phyloP scores from a whole-genome alignment of 2,888 invertebrate species.

The Aquatica leii region DNA sequence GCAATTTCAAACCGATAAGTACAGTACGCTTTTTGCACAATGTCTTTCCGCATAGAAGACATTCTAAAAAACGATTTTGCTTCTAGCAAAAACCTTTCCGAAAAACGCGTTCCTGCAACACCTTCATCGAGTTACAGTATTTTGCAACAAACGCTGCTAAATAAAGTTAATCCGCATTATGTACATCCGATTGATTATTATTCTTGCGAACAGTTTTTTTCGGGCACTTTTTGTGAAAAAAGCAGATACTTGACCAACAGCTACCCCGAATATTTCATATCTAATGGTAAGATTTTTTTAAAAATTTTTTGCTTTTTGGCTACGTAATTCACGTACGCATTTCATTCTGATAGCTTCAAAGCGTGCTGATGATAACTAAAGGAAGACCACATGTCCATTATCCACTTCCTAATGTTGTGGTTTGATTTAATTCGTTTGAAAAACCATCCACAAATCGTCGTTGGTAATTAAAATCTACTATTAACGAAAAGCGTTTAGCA shows the following conservation, averaged over 20 bases:
- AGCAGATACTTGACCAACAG: constrained; percentile 34
- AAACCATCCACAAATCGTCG: constrained; percentile 24
- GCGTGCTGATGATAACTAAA: constrained; percentile 27
- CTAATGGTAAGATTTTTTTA: constrained; percentile 40
- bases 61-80: constrained; percentile 47
- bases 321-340: neutral
- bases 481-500: neutral
- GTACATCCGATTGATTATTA: constrained; percentile 21
- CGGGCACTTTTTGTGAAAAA: constrained; percentile 36
- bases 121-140: constrained; percentile 36
- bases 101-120: too few species aligned
- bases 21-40: constrained; percentile 23
- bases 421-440: constrained; percentile 22
- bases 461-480: neutral
- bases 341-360: neutral
- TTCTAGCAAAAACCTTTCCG: neutral
- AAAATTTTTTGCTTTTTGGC: constrained; percentile 21
- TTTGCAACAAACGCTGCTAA: constrained; percentile 45
- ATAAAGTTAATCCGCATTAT: constrained; percentile 41
- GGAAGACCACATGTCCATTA: constrained; percentile 34
- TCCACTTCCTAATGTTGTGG: constrained; percentile 39
- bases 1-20: constrained; percentile 8
- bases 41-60: constrained; percentile 54
- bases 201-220: constrained; percentile 37
- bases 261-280: constrained; percentile 37